A percentile compares a stretch with the other conserved stretches of the same genome.
Evolutionary conservation across 2,797 vertebrate species (phyloP).

Genomic region (Lacerta agilis): DNA sequence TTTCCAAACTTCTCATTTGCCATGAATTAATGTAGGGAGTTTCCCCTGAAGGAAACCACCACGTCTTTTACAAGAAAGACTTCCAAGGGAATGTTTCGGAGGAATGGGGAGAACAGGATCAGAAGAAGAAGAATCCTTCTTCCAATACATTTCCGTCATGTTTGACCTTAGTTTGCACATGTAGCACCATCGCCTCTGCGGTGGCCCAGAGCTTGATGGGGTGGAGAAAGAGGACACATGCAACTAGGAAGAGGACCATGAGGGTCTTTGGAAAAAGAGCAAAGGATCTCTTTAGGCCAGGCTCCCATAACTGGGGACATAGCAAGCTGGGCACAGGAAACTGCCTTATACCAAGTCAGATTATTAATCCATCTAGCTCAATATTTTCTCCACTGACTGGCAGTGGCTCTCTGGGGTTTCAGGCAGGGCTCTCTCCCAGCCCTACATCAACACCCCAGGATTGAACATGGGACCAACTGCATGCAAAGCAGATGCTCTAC

Average conservation of each 20-base stretch:
- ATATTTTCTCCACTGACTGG: too few species aligned
- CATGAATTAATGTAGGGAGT: conserved; percentile 10
- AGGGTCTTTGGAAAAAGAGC: neutral
- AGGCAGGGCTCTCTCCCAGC: too few species aligned
- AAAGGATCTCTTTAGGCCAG: neutral
- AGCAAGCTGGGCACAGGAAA: too few species aligned
- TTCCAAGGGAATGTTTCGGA: neutral
- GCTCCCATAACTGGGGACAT: too few species aligned
- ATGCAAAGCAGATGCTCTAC: too few species aligned
- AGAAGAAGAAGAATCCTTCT: neutral
- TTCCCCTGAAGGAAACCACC: conserved; percentile 11
- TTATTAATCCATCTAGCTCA: too few species aligned
- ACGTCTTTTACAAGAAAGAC: neutral
- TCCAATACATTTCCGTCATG: neutral
- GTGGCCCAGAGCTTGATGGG: neutral
- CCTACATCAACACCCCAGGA: too few species aligned
- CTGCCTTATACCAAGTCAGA: too few species aligned
- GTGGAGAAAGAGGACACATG: neutral
- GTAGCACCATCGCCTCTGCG: neutral
- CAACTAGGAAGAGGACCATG: too few species aligned
- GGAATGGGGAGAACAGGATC: neutral
- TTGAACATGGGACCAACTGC: too few species aligned
- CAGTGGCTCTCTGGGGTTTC: too few species aligned
- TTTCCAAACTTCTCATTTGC: neutral
- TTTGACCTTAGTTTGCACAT: neutral